Base-by-base conservation (phyloP, 2,888 invertebrate species). In the Philhelius pedissequus region DNA sequence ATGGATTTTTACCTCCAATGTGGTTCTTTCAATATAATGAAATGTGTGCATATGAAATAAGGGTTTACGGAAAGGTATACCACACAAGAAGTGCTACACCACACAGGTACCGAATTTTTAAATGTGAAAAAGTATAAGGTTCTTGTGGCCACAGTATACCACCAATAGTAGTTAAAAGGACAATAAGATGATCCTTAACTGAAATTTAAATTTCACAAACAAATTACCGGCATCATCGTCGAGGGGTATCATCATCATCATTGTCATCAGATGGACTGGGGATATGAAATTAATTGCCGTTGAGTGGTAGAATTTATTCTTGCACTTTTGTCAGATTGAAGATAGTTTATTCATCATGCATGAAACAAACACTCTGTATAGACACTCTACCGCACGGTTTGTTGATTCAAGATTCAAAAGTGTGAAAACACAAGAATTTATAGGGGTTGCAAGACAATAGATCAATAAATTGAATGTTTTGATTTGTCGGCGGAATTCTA, bases 41-140 rank as follows among this genome's bases (percentile, higher is more conserved):
- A 78, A 50, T 73, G 66, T 70, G 11, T 64, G 54, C 73, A 68
- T 70, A 70, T 43, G 35, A 77, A 64, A 40, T 43, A 45, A 52
- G 54, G 79, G 74, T 43, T 74, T 9, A 56, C 30, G 77, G 62
- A 60, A 45, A 40, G 71, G 60, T 68, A 71, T 84, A 35, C 84
- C 84, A 84, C 84, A 84, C 84, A 84, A 84, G 84, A 80, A 60
- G 84, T 54, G 13, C n/a, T 52, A 68, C 52, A 22, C n/a, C 60
- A 68, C 52, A 22, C 80, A 84, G 80, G 75, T 80, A 84, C 7
- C n/a, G n/a, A 32, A 32, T 1, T 13, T 27, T 54, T 11, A 6
- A 30, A 18, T 13, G 15, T 11, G 9, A 4, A 56, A 30, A 38
- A 45, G 13, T 20, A 15, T 8, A 15, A 15, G 4, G 15, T 4